A percentile compares a stretch with the other conserved stretches of the same genome.
phyloP scores from a whole-genome alignment of 1,140 invertebrate species.

The Alviniconcha marisindica region DNA sequence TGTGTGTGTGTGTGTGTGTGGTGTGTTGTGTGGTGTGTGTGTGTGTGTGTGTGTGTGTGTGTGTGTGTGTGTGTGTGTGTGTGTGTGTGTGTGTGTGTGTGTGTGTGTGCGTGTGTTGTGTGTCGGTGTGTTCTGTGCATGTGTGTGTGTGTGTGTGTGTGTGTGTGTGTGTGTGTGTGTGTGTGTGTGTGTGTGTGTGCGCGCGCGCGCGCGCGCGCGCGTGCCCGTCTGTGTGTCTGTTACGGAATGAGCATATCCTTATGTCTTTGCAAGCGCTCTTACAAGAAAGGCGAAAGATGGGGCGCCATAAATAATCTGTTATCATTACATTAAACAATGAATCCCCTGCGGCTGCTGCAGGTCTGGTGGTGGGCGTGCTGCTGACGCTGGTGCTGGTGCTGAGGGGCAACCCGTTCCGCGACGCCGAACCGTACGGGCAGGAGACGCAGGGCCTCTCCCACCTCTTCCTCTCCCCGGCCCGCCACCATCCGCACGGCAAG shows the following conservation, averaged over 20 bases:
- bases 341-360: neutral
- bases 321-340: too few species aligned
- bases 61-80: neutral
- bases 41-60: neutral
- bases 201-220: neutral
- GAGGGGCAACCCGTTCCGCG: neutral
- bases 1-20: neutral
- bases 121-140: neutral
- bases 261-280: too few species aligned
- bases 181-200: constrained; percentile 20
- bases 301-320: too few species aligned
- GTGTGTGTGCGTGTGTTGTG: neutral
- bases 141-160: neutral
- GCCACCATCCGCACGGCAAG: neutral
- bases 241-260: too few species aligned
- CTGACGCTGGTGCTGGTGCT: neutral
- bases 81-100: constrained; percentile 16
- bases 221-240: neutral
- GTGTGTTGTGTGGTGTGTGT: too few species aligned
- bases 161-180: constrained; percentile 21
- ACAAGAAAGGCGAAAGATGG: too few species aligned
- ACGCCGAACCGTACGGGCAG: neutral
- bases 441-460: neutral
- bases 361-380: neutral
- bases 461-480: constrained; percentile 16